phyloP scores from a whole-genome alignment of 2,888 invertebrate species.

The Nomada fabriciana region DNA sequence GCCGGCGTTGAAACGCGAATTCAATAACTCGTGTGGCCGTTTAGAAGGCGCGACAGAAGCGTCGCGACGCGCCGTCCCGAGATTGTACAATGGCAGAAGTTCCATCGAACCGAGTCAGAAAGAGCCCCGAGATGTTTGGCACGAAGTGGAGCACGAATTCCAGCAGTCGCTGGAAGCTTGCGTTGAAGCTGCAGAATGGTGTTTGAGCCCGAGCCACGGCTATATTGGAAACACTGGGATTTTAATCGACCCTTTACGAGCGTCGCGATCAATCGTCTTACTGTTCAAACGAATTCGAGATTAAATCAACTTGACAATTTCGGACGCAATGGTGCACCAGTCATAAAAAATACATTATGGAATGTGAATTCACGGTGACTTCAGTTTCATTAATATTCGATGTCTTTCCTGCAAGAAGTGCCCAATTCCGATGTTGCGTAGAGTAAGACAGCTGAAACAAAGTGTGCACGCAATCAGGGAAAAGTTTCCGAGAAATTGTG shows the following conservation, averaged over 20 bases:
- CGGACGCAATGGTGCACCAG: no score
- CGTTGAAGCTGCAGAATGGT: background rate
- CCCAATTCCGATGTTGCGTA: no score
- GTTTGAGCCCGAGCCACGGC: background rate
- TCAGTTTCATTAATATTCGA: no score
- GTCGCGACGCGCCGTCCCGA: background rate
- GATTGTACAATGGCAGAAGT: background rate
- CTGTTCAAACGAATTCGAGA: background rate
- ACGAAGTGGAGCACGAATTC: background rate
- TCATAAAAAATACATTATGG: no score
- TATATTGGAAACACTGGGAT: conserved; percentile 16
- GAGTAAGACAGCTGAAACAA: no score
- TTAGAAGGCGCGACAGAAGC: background rate
- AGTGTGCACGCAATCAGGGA: no score
- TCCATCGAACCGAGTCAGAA: background rate
- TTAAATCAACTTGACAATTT: background rate
- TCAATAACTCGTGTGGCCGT: conserved; percentile 8
- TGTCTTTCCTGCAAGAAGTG: no score
- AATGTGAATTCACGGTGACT: no score
- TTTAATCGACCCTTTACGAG: conserved; percentile 15
- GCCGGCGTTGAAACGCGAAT: conserved; percentile 9
- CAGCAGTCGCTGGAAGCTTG: background rate
- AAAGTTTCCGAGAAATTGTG: background rate
- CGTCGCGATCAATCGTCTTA: conserved; percentile 13
- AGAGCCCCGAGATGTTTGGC: background rate